A percentile compares a stretch with the other conserved stretches of the same genome.
These are phyloP conservation scores for Cepaea hortensis DNA, from an alignment of 2,888 invertebrate species.

Conservation along the genomic window DNA sequence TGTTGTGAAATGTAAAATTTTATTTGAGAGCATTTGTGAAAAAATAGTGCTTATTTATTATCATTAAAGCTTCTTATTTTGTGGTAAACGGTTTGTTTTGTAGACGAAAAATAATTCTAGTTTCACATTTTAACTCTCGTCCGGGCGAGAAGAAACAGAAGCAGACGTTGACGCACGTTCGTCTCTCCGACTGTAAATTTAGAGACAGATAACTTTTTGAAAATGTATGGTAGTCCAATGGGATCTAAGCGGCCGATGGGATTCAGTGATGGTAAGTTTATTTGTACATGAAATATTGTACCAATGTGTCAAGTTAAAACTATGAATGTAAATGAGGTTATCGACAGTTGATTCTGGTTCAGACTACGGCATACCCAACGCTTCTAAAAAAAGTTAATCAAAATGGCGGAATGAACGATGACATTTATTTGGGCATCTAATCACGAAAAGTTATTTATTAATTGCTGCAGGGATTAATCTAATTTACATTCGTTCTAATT, in stretches of 20 bases:
- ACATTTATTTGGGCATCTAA: background rate
- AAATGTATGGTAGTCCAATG: conserved; percentile 18
- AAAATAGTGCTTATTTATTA: no score
- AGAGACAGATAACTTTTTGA: background rate
- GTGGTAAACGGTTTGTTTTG: no score
- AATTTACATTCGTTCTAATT: background rate
- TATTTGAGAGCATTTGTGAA: no score
- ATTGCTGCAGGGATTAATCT: background rate
- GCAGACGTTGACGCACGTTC: no score
- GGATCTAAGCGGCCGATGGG: conserved; percentile 30
- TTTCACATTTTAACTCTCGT: no score
- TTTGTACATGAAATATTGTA: background rate
- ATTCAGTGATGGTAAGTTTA: conserved; percentile 21
- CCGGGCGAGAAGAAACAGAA: background rate
- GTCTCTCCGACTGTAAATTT: no score
- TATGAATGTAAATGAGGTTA: no score
- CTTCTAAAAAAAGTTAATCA: background rate
- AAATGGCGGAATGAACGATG: background rate
- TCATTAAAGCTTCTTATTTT: no score
- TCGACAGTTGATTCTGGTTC: background rate
- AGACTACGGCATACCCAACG: background rate
- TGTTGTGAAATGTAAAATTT: no score
- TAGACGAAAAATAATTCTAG: no score
- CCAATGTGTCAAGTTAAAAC: background rate
- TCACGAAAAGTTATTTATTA: background rate